Conservation (phyloP, 2,113 vertebrate species). For the western clawed frog (Xenopus tropicalis) region UCB_Xtro_10.0 CM004450.2:110832001-110832500, state of each 20-base stretch:
- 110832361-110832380: conserved; percentile 27
- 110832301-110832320: conserved; percentile 22
- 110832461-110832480: no score
- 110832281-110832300: conserved; percentile 2
- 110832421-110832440: no score
- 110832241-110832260: conserved; percentile 24
- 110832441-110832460: no score
- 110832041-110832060: conserved; percentile 11
- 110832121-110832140: conserved; percentile 7
- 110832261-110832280: conserved; percentile 22
- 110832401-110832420: background rate
- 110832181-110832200: conserved; percentile 25
- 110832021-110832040: background rate
- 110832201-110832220: conserved; percentile 37
- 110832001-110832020: no score
- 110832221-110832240: conserved; percentile 28
- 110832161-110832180: conserved; percentile 38
- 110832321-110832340: conserved; percentile 18
- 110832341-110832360: conserved; percentile 22
- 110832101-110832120: conserved; percentile 1
- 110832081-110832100: conserved; percentile 32
- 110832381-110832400: background rate
- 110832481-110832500: no score
- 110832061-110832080: conserved; percentile 24
- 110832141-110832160: conserved; percentile 27